A percentile compares a stretch with the other conserved stretches of the same genome.
Conservation (phyloP, 2,113 vertebrate genomes). For the Nycticorax nycticorax region DNA sequence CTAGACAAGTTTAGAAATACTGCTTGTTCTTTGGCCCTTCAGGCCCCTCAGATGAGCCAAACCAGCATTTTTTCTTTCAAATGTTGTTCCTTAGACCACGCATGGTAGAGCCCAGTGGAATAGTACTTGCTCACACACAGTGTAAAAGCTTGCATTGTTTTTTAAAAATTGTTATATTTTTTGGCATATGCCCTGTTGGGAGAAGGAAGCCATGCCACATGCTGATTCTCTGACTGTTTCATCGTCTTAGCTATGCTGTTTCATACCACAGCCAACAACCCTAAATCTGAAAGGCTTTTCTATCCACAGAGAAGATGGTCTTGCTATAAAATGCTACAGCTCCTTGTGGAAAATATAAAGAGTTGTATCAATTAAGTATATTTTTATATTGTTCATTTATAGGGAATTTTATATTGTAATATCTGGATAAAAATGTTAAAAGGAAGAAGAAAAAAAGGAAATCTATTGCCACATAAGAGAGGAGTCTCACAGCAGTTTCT, state of each 20-base stretch:
- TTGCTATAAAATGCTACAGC: not conserved
- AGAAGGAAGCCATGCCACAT: not conserved
- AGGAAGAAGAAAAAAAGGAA: not conserved
- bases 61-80: not conserved
- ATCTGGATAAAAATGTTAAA: not conserved
- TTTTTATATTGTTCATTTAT: not conserved
- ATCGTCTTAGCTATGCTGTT: not conserved
- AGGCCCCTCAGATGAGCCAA: not conserved
- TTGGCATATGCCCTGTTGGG: not conserved
- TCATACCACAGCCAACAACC: not conserved
- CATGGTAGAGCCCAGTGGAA: not conserved
- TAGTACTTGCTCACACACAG: not conserved
- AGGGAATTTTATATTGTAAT: not conserved
- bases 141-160: not conserved
- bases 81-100: not conserved
- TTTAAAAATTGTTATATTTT: not conserved
- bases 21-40: not conserved
- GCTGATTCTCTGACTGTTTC: not conserved
- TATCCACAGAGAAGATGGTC: not conserved
- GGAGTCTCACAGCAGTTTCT: not conserved
- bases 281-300: not conserved
- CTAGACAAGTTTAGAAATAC: not conserved
- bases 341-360: not conserved
- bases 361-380: not conserved
- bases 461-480: not conserved